Evolutionary conservation across 2,888 invertebrate genomes (phyloP).

Genomic region (Iselma pallidipennis): DNA sequence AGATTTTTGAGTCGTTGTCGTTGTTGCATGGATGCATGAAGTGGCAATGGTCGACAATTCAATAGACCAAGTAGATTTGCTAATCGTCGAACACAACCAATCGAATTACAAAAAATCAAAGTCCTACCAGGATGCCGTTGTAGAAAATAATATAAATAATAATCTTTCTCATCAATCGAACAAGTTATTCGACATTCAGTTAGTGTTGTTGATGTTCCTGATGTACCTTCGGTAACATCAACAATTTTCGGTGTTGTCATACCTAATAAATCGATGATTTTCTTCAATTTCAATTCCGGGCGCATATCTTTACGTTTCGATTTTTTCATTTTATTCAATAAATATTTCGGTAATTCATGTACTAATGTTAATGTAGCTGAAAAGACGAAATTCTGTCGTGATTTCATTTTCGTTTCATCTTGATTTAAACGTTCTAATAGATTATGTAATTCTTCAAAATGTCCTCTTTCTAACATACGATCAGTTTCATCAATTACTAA

Average conservation of each 20-base stretch:
- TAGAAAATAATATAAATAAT: slow-evolving; percentile 88
- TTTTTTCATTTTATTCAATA: slow-evolving; percentile 62
- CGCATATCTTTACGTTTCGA: slow-evolving; percentile 67
- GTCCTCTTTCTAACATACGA: slow-evolving; percentile 95
- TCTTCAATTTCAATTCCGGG: slow-evolving; percentile 74
- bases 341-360: slow-evolving; percentile 79
- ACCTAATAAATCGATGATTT: slow-evolving; percentile 78
- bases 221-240: slow-evolving; percentile 83
- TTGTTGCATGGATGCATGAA: slow-evolving; percentile 93
- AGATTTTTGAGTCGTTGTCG: slow-evolving; percentile 91
- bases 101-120: slow-evolving; percentile 92
- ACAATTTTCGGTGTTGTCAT: slow-evolving; percentile 90
- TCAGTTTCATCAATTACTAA: slow-evolving; percentile 98
- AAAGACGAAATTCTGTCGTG: slow-evolving; percentile 93
- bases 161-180: slow-evolving; percentile 82
- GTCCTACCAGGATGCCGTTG: slow-evolving; percentile 86
- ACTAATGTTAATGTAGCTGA: slow-evolving; percentile 95
- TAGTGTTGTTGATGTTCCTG: slow-evolving; percentile 80
- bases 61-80: slow-evolving; percentile 71
- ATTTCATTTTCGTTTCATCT: slow-evolving; percentile 62
- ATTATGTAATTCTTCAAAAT: slow-evolving; percentile 88
- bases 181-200: slow-evolving; percentile 85
- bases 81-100: slow-evolving; percentile 86
- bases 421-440: slow-evolving; percentile 80
- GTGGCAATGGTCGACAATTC: slow-evolving; percentile 72